Conservation (phyloP, 2,797 vertebrate genomes). For the Hydrocynus forskahlii region DNA sequence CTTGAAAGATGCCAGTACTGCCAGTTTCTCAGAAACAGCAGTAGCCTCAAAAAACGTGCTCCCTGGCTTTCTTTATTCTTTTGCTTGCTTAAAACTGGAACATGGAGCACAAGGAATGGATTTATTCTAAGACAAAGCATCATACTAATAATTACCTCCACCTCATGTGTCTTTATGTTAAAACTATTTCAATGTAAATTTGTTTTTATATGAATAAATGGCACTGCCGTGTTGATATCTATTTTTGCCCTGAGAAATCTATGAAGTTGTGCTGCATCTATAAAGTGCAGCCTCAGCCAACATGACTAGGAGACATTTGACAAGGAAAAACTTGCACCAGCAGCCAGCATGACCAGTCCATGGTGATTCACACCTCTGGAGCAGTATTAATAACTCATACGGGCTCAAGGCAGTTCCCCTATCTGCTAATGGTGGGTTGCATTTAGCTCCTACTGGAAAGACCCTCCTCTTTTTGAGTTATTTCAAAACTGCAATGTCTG, state of each 20-base stretch:
- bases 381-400: conserved; percentile 51
- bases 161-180: neutral
- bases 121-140: no score
- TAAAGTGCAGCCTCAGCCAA: conserved; percentile 7
- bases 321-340: conserved; percentile 13
- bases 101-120: no score
- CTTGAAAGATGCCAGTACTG: no score
- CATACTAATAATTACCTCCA: no score
- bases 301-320: conserved; percentile 32
- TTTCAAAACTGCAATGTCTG: conserved; percentile 44
- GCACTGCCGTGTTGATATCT: neutral
- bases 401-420: conserved; percentile 51
- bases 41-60: no score
- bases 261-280: neutral
- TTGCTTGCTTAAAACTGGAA: no score
- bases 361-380: conserved; percentile 51
- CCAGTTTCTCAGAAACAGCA: no score
- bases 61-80: no score
- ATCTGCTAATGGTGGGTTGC: conserved; percentile 32
- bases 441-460: conserved; percentile 53
- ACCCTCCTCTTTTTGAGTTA: conserved; percentile 41
- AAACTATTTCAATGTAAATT: neutral
- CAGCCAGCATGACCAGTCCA: conserved; percentile 17
- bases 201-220: neutral
- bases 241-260: neutral